Percentiles rank a stretch among this genome's conserved stretches.
These are phyloP conservation scores for Ricordea florida DNA, from an alignment of 92 coral and sea anemone species.

Conservation along the genomic window DNA sequence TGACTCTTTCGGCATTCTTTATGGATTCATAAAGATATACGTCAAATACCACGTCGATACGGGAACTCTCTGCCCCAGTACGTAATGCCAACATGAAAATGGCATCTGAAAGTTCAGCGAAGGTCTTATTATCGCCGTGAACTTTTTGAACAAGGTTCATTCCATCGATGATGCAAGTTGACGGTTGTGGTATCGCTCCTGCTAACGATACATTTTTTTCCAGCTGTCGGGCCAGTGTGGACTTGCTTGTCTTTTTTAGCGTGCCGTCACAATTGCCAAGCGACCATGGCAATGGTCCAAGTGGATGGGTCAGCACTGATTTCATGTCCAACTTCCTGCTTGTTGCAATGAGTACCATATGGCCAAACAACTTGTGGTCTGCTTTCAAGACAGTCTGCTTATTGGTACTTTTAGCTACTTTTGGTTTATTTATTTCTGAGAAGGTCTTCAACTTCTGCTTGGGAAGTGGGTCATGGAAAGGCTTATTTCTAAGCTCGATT, in stretches of 20 bases:
- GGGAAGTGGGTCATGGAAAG: constrained; percentile 12
- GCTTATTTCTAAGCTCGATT: neutral
- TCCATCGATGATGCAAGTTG: constrained; percentile 42
- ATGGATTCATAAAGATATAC: no score
- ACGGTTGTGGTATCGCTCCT: constrained; percentile 17
- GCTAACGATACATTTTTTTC: constrained; percentile 21
- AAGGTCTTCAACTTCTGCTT: neutral
- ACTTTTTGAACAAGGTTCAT: constrained; percentile 31
- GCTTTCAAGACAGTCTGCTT: constrained; percentile 14
- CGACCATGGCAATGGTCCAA: constrained; percentile 69
- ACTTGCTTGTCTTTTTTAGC: constrained; percentile 23
- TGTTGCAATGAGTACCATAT: constrained; percentile 31
- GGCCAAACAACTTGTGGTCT: constrained; percentile 38
- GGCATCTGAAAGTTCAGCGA: no score
- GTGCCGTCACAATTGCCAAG: constrained; percentile 33
- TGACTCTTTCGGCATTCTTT: no score
- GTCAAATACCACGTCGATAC: constrained; percentile 11
- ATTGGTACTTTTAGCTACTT: neutral
- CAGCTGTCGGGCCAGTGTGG: constrained; percentile 24
- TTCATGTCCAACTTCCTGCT: neutral
- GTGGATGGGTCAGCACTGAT: constrained; percentile 4
- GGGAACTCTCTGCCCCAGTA: neutral
- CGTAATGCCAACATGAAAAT: neutral
- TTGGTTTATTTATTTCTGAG: neutral
- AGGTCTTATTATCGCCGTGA: constrained; percentile 39